A percentile compares a stretch with the other conserved stretches of the same genome.
Conservation (phyloP, 1,140 invertebrate species). For the Drosophila rhopaloa region DNA sequence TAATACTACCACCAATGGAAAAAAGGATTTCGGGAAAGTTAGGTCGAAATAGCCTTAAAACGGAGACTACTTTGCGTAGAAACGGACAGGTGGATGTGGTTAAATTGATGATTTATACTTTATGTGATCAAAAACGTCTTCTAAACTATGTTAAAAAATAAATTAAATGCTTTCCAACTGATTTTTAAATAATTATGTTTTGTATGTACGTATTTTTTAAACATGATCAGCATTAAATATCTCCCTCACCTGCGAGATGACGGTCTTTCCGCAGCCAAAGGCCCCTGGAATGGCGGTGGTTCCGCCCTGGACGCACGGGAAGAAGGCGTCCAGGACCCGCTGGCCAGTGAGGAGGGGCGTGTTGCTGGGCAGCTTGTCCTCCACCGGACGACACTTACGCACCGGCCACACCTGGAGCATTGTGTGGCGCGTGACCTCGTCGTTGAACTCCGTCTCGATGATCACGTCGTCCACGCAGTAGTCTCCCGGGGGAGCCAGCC, state of each 20-base stretch:
- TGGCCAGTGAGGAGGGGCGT: slow-evolving; percentile 98
- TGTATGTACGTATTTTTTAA: no score
- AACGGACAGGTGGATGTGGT: no score
- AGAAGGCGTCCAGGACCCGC: slow-evolving; percentile 98
- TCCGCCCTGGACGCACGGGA: slow-evolving; percentile 99
- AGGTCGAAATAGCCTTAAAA: no score
- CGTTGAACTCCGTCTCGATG: slow-evolving; percentile 98
- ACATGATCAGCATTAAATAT: no score
- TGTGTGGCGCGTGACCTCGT: slow-evolving; percentile 93
- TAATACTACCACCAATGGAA: no score
- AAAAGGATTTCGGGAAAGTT: no score
- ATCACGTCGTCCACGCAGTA: slow-evolving; percentile 98
- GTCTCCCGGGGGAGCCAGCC: slow-evolving; percentile 95
- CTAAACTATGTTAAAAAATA: no score
- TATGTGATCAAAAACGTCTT: no score
- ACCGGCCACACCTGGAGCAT: slow-evolving; percentile 99
- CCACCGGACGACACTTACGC: slow-evolving; percentile 95
- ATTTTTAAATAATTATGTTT: no score
- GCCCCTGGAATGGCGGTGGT: slow-evolving; percentile 99
- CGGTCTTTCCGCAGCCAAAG: slow-evolving; percentile 88
- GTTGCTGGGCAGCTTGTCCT: slow-evolving; percentile 98
- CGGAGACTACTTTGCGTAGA: no score
- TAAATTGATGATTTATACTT: no score
- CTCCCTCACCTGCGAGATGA: slow-evolving; percentile 86
- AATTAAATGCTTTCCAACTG: no score